Evolutionary conservation across 2,888 invertebrate species (phyloP).

Genomic region (Melieria crassipennis): DNA sequence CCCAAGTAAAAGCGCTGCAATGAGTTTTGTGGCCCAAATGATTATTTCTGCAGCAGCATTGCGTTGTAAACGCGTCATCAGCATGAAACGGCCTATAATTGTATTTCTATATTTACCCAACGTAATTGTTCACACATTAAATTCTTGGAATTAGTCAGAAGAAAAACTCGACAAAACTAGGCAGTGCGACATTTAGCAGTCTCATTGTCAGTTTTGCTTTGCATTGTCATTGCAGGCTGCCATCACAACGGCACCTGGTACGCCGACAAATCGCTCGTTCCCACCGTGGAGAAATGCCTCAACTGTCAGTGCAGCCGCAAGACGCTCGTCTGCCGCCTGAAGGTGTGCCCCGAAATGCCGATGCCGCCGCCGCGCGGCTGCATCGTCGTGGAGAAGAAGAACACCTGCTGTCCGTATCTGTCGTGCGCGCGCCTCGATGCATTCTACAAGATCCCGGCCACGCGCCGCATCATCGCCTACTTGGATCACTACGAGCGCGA

Average conservation of each 20-base stretch:
- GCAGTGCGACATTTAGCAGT: slow-evolving; percentile 20
- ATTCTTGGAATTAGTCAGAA: too few species aligned
- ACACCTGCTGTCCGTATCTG: slow-evolving; percentile 81
- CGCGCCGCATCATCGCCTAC: slow-evolving; percentile 61
- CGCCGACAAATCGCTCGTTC: slow-evolving; percentile 73
- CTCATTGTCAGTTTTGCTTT: slow-evolving; percentile 24
- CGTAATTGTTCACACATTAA: too few species aligned
- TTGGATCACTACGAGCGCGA: slow-evolving; percentile 62
- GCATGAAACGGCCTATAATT: too few species aligned
- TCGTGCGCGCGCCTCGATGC: slow-evolving; percentile 74
- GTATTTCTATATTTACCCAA: too few species aligned
- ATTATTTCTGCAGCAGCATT: too few species aligned
- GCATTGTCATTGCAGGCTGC: slow-evolving; percentile 69
- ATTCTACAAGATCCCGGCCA: slow-evolving; percentile 59
- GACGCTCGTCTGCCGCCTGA: slow-evolving; percentile 78
- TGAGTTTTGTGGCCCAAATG: too few species aligned
- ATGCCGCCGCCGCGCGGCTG: slow-evolving; percentile 80
- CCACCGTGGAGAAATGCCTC: slow-evolving; percentile 80
- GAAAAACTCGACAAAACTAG: too few species aligned
- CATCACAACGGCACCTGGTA: slow-evolving; percentile 77
- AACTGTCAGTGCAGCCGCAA: slow-evolving; percentile 79
- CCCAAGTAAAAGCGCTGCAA: too few species aligned
- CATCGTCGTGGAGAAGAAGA: slow-evolving; percentile 74
- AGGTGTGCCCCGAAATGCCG: slow-evolving; percentile 79
- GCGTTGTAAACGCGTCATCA: too few species aligned